Percentiles rank a stretch among this genome's conserved stretches.
phyloP scores from a whole-genome alignment of 2,797 vertebrate genomes.

The Halcyon chelicuti region DNA sequence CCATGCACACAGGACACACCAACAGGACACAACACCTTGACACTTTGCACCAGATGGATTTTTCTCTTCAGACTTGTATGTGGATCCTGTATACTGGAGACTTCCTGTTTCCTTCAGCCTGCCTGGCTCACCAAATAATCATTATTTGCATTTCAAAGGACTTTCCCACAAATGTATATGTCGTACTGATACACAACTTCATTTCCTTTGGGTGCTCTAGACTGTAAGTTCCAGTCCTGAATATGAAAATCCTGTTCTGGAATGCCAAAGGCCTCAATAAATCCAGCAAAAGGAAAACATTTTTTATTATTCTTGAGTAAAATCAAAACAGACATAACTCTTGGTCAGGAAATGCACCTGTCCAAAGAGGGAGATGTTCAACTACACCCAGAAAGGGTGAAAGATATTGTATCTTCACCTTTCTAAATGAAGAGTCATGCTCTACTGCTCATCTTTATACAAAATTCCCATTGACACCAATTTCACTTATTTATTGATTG shows the following conservation, averaged over 20 bases:
- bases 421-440: slow-evolving; percentile 40
- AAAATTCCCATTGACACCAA: slow-evolving; percentile 70
- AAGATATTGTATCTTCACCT: slow-evolving; percentile 13
- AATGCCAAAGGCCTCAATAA: slow-evolving; percentile 14
- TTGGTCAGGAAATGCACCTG: background rate
- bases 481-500: slow-evolving; percentile 74
- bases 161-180: background rate
- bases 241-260: background rate
- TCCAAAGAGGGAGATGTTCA: background rate
- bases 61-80: background rate
- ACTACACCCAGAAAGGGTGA: background rate
- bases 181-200: background rate
- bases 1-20: background rate
- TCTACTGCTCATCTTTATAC: slow-evolving; percentile 34
- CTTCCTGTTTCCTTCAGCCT: background rate
- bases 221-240: background rate
- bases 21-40: background rate
- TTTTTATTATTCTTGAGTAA: slow-evolving; percentile 12
- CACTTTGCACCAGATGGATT: background rate
- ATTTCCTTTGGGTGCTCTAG: background rate
- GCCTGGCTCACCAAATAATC: slow-evolving; percentile 1
- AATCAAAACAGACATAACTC: background rate
- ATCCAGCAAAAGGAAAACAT: background rate
- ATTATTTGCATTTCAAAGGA: background rate
- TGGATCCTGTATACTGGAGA: background rate